Percentiles rank a stretch among this genome's conserved stretches.
These are phyloP conservation scores for Ormyrus thymus DNA, from an alignment of 2,888 invertebrate species.

Conservation along the genomic window DNA sequence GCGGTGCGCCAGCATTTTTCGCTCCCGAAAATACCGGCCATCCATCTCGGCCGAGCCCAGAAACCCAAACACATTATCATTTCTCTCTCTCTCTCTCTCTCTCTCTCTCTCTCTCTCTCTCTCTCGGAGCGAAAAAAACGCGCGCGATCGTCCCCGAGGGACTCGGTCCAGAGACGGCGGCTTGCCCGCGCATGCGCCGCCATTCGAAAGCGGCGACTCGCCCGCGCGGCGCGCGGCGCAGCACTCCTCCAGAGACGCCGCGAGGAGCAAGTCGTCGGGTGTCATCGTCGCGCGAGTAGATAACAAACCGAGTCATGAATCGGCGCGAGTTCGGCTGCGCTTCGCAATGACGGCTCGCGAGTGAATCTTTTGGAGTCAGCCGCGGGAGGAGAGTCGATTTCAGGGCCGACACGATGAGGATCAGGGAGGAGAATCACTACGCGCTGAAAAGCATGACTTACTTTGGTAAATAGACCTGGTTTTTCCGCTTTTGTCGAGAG, in stretches of 20 bases:
- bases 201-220: slow-evolving; percentile 9
- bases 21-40: too few relatives aligned
- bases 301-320: background rate
- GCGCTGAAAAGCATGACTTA: slow-evolving; percentile 68
- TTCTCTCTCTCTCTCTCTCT: too few relatives aligned
- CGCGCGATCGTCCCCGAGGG: background rate
- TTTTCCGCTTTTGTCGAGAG: too few relatives aligned
- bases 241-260: background rate
- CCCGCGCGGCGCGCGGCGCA: background rate
- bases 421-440: slow-evolving; percentile 69
- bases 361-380: too few relatives aligned
- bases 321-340: background rate
- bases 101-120: too few relatives aligned
- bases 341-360: background rate
- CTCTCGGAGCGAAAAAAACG: background rate
- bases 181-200: background rate
- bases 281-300: background rate
- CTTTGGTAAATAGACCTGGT: slow-evolving; percentile 59
- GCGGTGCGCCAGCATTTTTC: too few relatives aligned
- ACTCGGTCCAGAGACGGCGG: background rate
- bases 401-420: slow-evolving; percentile 62
- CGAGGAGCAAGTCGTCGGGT: background rate
- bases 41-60: background rate
- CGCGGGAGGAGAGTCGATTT: too few relatives aligned
- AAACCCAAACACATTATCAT: too few relatives aligned